A percentile compares a stretch with the other conserved stretches of the same genome.
These are phyloP conservation scores for Psilopsiagon aymara DNA, from an alignment of 2,113 vertebrate genomes.

Conservation along the genomic window DNA sequence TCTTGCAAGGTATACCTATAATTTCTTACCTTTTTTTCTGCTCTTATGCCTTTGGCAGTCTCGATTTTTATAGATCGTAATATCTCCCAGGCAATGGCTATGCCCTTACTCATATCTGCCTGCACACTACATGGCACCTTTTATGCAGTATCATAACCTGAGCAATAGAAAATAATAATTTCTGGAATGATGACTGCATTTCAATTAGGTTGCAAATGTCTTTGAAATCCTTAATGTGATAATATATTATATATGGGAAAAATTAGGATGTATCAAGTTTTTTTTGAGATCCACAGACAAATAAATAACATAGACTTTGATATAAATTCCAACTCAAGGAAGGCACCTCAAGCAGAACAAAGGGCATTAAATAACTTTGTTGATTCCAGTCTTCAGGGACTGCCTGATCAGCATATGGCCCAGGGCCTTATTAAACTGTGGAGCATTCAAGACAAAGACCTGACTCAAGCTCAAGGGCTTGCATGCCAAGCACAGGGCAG, in stretches of 20 bases:
- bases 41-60: background rate
- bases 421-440: background rate
- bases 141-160: background rate
- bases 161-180: background rate
- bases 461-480: background rate
- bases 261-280: background rate
- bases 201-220: background rate
- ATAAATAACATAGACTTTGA: background rate
- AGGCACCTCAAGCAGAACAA: background rate
- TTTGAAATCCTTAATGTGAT: background rate
- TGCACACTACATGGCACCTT: background rate
- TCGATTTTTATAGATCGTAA: background rate
- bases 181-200: background rate
- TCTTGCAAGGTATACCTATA: background rate
- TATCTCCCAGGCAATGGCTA: background rate
- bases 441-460: background rate
- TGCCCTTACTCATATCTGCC: background rate
- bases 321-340: background rate
- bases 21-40: background rate
- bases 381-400: background rate
- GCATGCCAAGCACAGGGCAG: background rate
- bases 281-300: background rate
- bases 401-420: background rate
- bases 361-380: background rate
- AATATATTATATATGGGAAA: background rate